Percentiles rank a stretch among this genome's conserved stretches.
These are phyloP conservation scores for Manis pentadactyla DNA, from an alignment of 2,797 vertebrate genomes.

Conservation along the genomic window DNA sequence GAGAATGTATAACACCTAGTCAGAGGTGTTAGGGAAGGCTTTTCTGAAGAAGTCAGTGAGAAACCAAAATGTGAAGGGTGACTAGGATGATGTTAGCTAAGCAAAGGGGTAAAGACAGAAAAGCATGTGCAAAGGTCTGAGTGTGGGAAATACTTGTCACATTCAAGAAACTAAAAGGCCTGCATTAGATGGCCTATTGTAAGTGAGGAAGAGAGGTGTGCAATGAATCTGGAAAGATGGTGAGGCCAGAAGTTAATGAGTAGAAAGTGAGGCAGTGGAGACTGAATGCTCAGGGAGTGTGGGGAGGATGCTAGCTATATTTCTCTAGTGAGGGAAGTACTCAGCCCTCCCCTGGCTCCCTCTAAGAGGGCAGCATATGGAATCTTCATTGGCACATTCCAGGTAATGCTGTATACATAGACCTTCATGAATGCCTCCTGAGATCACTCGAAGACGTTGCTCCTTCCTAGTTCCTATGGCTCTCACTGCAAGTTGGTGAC, in stretches of 20 bases:
- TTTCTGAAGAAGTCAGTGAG: conserved; percentile 23
- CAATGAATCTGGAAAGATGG: not conserved
- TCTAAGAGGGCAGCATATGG: not conserved
- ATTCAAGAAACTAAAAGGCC: not conserved
- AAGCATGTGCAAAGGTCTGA: not conserved
- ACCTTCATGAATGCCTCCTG: not conserved
- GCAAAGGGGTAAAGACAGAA: not conserved
- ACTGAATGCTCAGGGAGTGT: not conserved
- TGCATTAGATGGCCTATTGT: not conserved
- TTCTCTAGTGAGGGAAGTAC: not conserved
- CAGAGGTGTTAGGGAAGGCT: not conserved
- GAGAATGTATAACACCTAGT: not conserved
- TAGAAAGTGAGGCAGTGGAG: not conserved
- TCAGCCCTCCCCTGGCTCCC: not conserved
- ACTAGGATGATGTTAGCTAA: not conserved
- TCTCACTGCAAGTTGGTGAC: not conserved
- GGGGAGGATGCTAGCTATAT: not conserved
- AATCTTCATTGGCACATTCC: not conserved
- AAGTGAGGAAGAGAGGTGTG: not conserved
- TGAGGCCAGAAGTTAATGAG: not conserved
- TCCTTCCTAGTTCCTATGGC: not conserved
- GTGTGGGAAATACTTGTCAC: not conserved
- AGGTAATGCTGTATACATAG: not conserved
- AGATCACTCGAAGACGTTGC: not conserved
- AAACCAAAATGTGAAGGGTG: not conserved